Conservation (phyloP, 2,113 vertebrate species). For the Sminthopsis crassicaudata region DNA sequence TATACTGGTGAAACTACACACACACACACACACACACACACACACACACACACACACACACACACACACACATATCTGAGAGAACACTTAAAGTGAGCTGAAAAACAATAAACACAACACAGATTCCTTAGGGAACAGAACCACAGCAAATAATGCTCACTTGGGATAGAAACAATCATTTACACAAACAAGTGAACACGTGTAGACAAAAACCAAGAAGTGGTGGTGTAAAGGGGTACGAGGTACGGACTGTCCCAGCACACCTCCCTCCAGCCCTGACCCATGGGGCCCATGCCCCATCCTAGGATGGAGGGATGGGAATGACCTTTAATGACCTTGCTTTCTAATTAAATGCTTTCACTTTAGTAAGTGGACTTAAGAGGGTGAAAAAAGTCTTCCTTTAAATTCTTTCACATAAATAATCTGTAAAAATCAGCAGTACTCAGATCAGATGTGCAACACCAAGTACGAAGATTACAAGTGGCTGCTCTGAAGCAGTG, state of each 20-base stretch:
- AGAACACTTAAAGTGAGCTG: conserved; percentile 63
- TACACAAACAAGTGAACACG: neutral
- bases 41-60: neutral
- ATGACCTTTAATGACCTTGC: conserved; percentile 14
- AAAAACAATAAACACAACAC: conserved; percentile 55
- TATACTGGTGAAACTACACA: conserved; percentile 57
- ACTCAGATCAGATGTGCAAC: conserved; percentile 36
- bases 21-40: conserved; percentile 9
- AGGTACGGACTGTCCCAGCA: neutral
- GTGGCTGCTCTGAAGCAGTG: conserved; percentile 73
- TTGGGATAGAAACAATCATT: conserved; percentile 46
- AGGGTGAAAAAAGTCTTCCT: conserved; percentile 17
- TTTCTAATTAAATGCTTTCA: conserved; percentile 39
- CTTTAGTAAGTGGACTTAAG: conserved; percentile 60
- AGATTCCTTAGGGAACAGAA: conserved; percentile 32
- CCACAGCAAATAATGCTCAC: conserved; percentile 44
- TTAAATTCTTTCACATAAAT: conserved; percentile 53
- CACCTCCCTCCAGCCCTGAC: conserved; percentile 4
- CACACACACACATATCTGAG: neutral
- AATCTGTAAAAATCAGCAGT: conserved; percentile 32
- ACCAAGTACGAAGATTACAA: conserved; percentile 49
- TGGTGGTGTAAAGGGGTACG: neutral
- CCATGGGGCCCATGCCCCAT: conserved; percentile 4
- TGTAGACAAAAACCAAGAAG: conserved; percentile 34
- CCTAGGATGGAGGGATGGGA: neutral